phyloP scores from a whole-genome alignment of 2,113 vertebrate genomes.

The Trinectes maculatus region DNA sequence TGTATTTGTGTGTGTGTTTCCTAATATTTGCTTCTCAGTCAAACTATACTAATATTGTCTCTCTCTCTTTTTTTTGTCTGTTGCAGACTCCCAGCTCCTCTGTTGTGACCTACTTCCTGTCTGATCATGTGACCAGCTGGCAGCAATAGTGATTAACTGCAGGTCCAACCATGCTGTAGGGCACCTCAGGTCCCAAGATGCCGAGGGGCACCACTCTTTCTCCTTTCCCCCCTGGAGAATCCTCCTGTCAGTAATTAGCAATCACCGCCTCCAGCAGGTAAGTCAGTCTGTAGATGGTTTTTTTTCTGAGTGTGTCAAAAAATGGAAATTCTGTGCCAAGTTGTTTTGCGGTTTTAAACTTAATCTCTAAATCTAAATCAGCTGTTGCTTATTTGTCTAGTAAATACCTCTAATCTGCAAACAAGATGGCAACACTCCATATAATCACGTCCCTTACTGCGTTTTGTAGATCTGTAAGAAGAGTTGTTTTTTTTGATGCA shows the following conservation, averaged over 20 bases:
- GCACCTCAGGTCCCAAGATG: slow-evolving; percentile 52
- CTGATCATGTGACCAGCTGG: slow-evolving; percentile 64
- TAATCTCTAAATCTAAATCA: too few relatives aligned
- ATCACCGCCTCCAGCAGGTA: slow-evolving; percentile 39
- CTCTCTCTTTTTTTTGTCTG: background rate
- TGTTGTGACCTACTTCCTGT: slow-evolving; percentile 71
- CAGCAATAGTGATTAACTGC: slow-evolving; percentile 60
- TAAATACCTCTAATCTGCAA: slow-evolving; percentile 22
- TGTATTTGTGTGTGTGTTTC: slow-evolving; percentile 21
- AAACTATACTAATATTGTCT: slow-evolving; percentile 24
- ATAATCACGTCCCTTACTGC: background rate
- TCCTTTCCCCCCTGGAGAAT: slow-evolving; percentile 45
- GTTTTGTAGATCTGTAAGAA: slow-evolving; percentile 21
- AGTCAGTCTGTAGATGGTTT: slow-evolving; percentile 1
- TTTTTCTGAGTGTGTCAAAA: slow-evolving; percentile 20
- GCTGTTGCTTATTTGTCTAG: slow-evolving; percentile 33
- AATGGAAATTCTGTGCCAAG: slow-evolving; percentile 13
- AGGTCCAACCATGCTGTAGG: slow-evolving; percentile 55
- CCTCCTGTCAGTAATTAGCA: slow-evolving; percentile 67
- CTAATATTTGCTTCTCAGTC: slow-evolving; percentile 6
- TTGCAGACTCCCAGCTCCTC: slow-evolving; percentile 36
- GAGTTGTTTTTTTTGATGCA: slow-evolving; percentile 13
- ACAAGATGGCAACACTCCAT: slow-evolving; percentile 22
- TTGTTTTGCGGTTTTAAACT: slow-evolving; percentile 24
- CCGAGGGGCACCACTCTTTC: slow-evolving; percentile 36